These are phyloP conservation scores for Maylandia zebra DNA, from an alignment of 2,113 vertebrate species.

Conservation along the genomic window DNA sequence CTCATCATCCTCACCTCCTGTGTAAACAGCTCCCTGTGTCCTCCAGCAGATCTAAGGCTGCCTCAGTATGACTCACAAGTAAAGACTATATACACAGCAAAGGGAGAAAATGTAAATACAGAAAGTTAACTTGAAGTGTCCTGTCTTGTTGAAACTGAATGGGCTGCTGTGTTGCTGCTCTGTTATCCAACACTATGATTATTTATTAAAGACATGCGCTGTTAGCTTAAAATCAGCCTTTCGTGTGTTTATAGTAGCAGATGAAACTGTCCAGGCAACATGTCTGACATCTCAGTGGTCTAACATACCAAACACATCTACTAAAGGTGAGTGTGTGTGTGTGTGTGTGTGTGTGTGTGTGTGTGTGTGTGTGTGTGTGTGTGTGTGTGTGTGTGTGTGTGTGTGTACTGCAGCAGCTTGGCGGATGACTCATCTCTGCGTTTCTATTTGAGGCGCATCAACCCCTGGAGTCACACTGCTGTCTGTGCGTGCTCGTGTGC, in stretches of 20 bases:
- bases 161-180: not conserved
- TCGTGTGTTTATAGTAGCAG: not conserved
- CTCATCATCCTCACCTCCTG: constrained; percentile 16
- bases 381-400: not conserved
- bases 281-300: not conserved
- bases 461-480: constrained; percentile 63
- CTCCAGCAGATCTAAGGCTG: not conserved
- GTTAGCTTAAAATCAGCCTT: not conserved
- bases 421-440: constrained; percentile 69
- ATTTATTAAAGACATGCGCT: not conserved
- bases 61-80: constrained; percentile 16
- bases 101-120: not conserved
- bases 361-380: constrained; percentile 24
- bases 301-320: constrained; percentile 40
- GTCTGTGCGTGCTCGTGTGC: constrained; percentile 17
- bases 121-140: not conserved
- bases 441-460: constrained; percentile 66
- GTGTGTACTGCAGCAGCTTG: constrained; percentile 56
- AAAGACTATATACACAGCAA: not conserved
- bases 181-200: not conserved
- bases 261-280: not conserved
- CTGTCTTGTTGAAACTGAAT: not conserved
- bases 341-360: constrained; percentile 25
- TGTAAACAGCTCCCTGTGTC: constrained; percentile 24
- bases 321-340: constrained; percentile 17